These are phyloP conservation scores for Holocentrus rufus DNA, from an alignment of 2,797 vertebrate genomes.

Conservation along the genomic window DNA sequence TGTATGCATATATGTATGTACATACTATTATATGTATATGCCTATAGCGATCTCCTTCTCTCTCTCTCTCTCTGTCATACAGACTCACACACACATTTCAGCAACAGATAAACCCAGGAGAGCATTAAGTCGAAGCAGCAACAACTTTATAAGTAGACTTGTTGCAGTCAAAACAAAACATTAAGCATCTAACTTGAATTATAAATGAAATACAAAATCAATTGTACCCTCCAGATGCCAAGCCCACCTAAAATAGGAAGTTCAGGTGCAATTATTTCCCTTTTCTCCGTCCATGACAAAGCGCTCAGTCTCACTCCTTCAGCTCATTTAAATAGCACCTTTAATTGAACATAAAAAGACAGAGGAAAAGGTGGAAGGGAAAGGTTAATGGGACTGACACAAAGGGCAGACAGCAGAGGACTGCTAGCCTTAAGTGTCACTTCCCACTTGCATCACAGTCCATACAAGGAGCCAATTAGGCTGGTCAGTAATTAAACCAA, in stretches of 20 bases:
- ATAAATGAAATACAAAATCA: background rate
- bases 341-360: constrained; percentile 80
- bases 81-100: constrained; percentile 16
- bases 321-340: constrained; percentile 71
- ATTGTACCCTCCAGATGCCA: constrained; percentile 21
- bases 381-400: constrained; percentile 82
- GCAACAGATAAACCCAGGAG: background rate
- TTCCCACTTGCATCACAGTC: constrained; percentile 64
- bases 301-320: constrained; percentile 38
- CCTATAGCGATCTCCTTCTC: too few relatives aligned
- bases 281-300: constrained; percentile 43
- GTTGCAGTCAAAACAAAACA: constrained; percentile 19
- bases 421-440: constrained; percentile 78
- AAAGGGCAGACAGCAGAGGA: constrained; percentile 76
- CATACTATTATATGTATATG: too few relatives aligned
- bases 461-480: constrained; percentile 75
- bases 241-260: constrained; percentile 34
- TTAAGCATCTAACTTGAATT: background rate
- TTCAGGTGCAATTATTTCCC: constrained; percentile 59
- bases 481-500: constrained; percentile 72
- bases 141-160: background rate
- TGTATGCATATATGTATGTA: too few relatives aligned
- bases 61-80: background rate
- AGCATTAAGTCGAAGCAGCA: constrained; percentile 1
- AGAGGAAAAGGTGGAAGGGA: constrained; percentile 71